phyloP scores from a whole-genome alignment of 2,888 invertebrate genomes.

The Tinea semifulvella region DNA sequence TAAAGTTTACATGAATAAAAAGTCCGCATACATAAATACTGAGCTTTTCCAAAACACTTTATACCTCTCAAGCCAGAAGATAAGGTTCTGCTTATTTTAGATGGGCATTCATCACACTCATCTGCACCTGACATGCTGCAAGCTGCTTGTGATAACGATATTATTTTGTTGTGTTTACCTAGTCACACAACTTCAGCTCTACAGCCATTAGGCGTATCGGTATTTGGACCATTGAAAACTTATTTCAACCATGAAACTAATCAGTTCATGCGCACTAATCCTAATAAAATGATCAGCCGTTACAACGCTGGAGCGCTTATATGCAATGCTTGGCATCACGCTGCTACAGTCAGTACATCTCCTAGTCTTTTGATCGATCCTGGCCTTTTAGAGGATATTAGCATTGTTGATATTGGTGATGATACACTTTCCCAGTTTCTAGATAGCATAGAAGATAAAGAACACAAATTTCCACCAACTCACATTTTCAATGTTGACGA shows the following conservation, averaged over 20 bases:
- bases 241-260: background rate
- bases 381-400: constrained; percentile 15
- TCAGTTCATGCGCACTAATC: background rate
- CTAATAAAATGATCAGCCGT: background rate
- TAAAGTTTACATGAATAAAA: constrained; percentile 22
- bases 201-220: constrained; percentile 14
- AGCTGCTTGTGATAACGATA: constrained; percentile 23
- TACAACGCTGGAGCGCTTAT: background rate
- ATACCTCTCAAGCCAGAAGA: constrained; percentile 22
- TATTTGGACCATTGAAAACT: background rate
- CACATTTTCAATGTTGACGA: background rate
- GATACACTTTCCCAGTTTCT: constrained; percentile 15
- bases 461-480: no score
- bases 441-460: constrained; percentile 10
- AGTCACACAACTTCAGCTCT: constrained; percentile 23
- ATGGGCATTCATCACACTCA: constrained; percentile 26
- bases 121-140: constrained; percentile 22
- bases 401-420: constrained; percentile 16
- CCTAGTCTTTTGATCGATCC: constrained; percentile 15
- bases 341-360: constrained; percentile 13
- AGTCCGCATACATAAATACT: constrained; percentile 23
- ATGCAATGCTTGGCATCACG: background rate
- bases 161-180: constrained; percentile 23
- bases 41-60: constrained; percentile 23
- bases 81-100: constrained; percentile 24